A percentile compares a stretch with the other conserved stretches of the same genome.
Evolutionary conservation across 2,113 vertebrate genomes (phyloP).

Genomic region (Bothrops jararaca): DNA sequence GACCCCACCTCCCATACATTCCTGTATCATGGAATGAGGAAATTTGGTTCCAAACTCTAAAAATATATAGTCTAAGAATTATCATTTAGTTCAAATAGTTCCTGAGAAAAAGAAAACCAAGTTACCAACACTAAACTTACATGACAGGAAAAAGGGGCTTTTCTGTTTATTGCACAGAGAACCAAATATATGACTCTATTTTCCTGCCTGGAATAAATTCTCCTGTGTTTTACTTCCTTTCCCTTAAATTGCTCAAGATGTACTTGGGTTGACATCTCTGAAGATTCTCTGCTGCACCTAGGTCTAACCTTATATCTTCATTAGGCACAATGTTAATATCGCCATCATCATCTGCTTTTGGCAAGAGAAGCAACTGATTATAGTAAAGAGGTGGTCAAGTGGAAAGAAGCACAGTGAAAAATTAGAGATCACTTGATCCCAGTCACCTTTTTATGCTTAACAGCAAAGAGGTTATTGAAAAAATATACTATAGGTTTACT

Average conservation of each 20-base stretch:
- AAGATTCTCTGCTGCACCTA: too few relatives aligned
- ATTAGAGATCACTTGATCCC: background rate
- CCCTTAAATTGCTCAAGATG: background rate
- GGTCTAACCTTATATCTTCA: background rate
- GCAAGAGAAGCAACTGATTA: background rate
- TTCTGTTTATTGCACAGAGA: too few relatives aligned
- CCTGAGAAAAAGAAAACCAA: too few relatives aligned
- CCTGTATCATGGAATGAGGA: too few relatives aligned
- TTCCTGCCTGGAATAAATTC: too few relatives aligned
- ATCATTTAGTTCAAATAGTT: too few relatives aligned
- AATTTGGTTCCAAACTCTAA: too few relatives aligned
- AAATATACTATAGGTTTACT: background rate
- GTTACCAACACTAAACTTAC: too few relatives aligned
- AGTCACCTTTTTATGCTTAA: background rate
- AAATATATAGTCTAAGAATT: too few relatives aligned
- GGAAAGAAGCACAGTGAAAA: background rate
- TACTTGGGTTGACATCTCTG: background rate
- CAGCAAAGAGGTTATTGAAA: background rate
- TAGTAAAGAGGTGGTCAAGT: background rate
- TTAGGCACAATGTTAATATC: background rate
- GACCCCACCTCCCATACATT: too few relatives aligned
- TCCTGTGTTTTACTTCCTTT: background rate
- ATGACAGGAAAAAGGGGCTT: too few relatives aligned
- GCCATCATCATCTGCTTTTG: background rate
- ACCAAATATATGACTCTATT: too few relatives aligned